Conservation (phyloP, 2,113 vertebrate genomes). For the Chroicocephalus ridibundus region DNA sequence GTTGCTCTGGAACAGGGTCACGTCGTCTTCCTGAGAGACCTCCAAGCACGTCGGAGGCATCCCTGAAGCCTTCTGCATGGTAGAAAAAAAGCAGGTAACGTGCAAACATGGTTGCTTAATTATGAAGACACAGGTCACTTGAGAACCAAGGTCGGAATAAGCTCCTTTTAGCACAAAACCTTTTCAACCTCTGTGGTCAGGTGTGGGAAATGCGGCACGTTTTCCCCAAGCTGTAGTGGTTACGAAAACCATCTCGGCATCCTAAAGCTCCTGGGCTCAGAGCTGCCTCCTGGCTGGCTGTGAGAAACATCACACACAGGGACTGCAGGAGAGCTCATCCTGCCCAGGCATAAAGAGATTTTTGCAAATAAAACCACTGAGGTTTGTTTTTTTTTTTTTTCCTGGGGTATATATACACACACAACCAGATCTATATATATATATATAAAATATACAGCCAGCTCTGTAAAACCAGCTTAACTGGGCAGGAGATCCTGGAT, state of each 20-base stretch:
- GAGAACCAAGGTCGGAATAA: not conserved
- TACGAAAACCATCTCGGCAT: not conserved
- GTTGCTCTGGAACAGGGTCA: not conserved
- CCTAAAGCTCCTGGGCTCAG: not conserved
- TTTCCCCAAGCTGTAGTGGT: not conserved
- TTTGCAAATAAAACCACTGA: not conserved
- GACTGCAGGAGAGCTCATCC: not conserved
- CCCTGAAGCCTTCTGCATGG: not conserved
- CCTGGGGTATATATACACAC: no score
- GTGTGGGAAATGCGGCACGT: rapidly evolving
- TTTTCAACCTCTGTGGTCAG: not conserved
- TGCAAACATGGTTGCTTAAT: rapidly evolving
- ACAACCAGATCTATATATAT: no score
- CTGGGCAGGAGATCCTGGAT: not conserved
- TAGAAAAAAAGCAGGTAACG: rapidly evolving
- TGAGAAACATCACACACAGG: not conserved
- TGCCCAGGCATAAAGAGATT: not conserved
- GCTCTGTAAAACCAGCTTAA: not conserved
- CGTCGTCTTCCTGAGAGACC: not conserved
- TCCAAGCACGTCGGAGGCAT: not conserved
- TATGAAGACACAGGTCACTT: not conserved
- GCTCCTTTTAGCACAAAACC: not conserved
- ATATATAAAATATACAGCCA: rapidly evolving
- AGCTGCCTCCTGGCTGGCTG: not conserved
- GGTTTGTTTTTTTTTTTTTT: not conserved